A percentile compares a stretch with the other conserved stretches of the same genome.
Evolutionary conservation across 2,888 invertebrate genomes (phyloP).

Genomic region (Thumatha senex): DNA sequence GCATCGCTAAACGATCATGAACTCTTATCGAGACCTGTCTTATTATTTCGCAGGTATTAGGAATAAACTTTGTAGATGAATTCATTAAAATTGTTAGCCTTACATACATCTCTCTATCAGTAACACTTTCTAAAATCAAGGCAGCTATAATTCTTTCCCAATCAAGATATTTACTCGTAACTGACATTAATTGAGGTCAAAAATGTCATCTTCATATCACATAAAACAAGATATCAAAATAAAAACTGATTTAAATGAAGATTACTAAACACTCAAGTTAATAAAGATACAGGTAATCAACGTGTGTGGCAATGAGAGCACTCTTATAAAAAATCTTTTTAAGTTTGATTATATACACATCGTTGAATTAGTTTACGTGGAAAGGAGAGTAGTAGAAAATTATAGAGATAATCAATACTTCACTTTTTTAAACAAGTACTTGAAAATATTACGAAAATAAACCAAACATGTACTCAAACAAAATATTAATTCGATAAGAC

Average conservation of each 20-base stretch:
- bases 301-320: slow-evolving; percentile 58
- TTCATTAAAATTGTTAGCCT: too few relatives aligned
- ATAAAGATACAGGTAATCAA: slow-evolving; percentile 32
- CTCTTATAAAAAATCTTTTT: slow-evolving; percentile 51
- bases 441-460: too few relatives aligned
- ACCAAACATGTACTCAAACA: too few relatives aligned
- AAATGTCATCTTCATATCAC: slow-evolving; percentile 30
- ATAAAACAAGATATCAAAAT: slow-evolving; percentile 34
- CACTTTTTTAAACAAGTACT: too few relatives aligned
- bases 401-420: too few relatives aligned
- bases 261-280: slow-evolving; percentile 30
- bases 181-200: slow-evolving; percentile 30
- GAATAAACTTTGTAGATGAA: too few relatives aligned
- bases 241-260: slow-evolving; percentile 30
- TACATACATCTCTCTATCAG: neutral
- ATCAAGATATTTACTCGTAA: slow-evolving; percentile 2
- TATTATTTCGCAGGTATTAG: slow-evolving; percentile 24
- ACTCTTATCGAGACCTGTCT: slow-evolving; percentile 22
- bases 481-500: too few relatives aligned
- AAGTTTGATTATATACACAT: neutral
- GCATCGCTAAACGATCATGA: slow-evolving; percentile 21
- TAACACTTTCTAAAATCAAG: neutral
- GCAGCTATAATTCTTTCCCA: neutral
- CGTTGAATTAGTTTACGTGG: too few relatives aligned
- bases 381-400: too few relatives aligned